A percentile compares a stretch with the other conserved stretches of the same genome.
Evolutionary conservation across 2,888 invertebrate species (phyloP).

Genomic region (Tetragnatha montana): DNA sequence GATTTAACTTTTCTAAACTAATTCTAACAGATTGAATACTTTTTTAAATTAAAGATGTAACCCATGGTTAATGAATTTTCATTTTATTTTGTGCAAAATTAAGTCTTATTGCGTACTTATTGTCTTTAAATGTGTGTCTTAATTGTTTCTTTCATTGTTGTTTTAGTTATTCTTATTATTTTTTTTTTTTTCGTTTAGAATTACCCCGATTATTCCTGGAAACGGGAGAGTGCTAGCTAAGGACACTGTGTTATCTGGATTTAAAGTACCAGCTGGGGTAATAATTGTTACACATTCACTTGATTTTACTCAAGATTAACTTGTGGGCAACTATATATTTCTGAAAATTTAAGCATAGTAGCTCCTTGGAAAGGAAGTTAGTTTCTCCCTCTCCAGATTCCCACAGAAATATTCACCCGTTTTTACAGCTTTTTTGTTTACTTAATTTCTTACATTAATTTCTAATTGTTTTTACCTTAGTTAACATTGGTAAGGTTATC

Average conservation of each 20-base stretch:
- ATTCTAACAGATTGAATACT: no score
- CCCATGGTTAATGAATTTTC: no score
- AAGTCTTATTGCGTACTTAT: no score
- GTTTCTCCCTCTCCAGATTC: no score
- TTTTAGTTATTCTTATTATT: no score
- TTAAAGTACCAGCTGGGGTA: slow-evolving; percentile 76
- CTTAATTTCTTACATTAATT: not conserved
- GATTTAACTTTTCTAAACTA: no score
- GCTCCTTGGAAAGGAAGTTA: no score
- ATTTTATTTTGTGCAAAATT: no score
- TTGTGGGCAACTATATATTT: not conserved
- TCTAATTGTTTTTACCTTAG: no score
- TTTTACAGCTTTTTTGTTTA: not conserved
- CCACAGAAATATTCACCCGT: not conserved
- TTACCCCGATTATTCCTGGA: slow-evolving; percentile 70
- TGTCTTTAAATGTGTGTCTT: no score
- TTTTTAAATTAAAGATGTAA: no score
- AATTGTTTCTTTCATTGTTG: not conserved
- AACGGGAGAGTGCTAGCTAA: slow-evolving; percentile 66
- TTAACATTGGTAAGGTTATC: no score
- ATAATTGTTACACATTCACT: slow-evolving; percentile 74
- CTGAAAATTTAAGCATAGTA: not conserved
- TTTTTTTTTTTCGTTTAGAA: slow-evolving; percentile 33
- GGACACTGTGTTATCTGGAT: slow-evolving; percentile 79
- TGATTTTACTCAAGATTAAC: not conserved